Base-by-base conservation (phyloP, 1,140 invertebrate genomes). In the Saccostrea glomerata region DNA sequence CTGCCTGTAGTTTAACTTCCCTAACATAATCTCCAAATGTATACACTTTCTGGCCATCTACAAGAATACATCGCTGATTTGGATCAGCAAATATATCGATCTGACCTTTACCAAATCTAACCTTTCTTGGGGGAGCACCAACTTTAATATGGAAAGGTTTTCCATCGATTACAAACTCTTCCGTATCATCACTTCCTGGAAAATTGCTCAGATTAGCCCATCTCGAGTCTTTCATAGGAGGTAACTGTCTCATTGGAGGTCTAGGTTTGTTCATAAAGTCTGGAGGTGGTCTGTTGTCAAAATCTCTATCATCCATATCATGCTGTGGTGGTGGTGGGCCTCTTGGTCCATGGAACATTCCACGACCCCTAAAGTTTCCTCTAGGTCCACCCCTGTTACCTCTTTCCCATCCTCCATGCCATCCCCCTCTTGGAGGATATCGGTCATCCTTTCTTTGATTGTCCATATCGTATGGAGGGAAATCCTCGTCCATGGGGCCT, bases 121-220 rank as follows among this genome's bases (percentile, higher is more conserved):
- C 90, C 25, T 89, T 91, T 58, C 91, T 91, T 23, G 91, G 90
- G 55, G 91, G 90, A 30, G 86, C 90, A 20, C 92, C 93, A 70
- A 93, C 86, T 82, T 89, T 90, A 5, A 94, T 88, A 86, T 92
- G 92, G 91, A 90, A 94, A 56, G 92, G 92, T 87, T 92, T 93
- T 20, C 91, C 91, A 89, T 94, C 94, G 88, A 94, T 92, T 63
- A 94, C 92, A 90, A 94, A 89, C 86, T 94, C 93, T 88, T 94
- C 93, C 23, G 63, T 89, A 20, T 90, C 86, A 56, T 92, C 90
- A 40, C 87, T 87, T 17, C 88, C 87, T 11, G n/a, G 40, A 66
- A 89, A 86, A 58, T 89, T 89, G 23, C 55, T 60, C 86, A 89
- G 88, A 47, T 88, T 88, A 70, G 83, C 66, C 85, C 87, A 90